Evolutionary conservation across 2,888 invertebrate genomes (phyloP).

Genomic region (Scaptomyza tumidula): DNA sequence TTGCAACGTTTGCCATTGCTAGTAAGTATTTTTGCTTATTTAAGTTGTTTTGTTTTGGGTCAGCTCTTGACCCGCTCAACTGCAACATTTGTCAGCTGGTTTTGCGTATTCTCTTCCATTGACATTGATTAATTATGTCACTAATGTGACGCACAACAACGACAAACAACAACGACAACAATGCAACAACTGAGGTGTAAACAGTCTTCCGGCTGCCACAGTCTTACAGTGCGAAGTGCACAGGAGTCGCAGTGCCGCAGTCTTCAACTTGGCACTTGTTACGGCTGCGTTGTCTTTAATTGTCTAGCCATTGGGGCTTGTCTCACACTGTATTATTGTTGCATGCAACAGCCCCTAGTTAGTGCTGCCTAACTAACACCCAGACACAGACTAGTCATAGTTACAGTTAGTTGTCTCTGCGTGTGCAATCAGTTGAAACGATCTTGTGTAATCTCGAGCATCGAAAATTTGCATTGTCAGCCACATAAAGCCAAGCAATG

Average conservation of each 20-base stretch:
- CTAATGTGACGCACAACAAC: slow-evolving; percentile 22
- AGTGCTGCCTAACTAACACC: slow-evolving; percentile 21
- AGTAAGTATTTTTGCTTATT: slow-evolving; percentile 66
- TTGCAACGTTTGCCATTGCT: slow-evolving; percentile 70
- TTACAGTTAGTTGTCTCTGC: neutral
- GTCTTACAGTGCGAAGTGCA: slow-evolving; percentile 43
- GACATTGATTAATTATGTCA: slow-evolving; percentile 78
- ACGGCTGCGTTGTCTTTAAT: slow-evolving; percentile 53
- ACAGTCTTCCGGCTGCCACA: slow-evolving; percentile 72
- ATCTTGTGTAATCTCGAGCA: slow-evolving; percentile 56
- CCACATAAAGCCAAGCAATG: slow-evolving; percentile 44
- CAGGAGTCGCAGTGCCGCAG: slow-evolving; percentile 26
- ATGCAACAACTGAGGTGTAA: slow-evolving; percentile 63
- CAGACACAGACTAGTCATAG: neutral
- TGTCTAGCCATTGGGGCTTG: slow-evolving; percentile 44
- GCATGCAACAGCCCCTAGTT: slow-evolving; percentile 55
- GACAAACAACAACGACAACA: slow-evolving; percentile 14
- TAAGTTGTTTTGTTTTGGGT: slow-evolving; percentile 22
- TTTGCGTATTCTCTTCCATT: slow-evolving; percentile 23
- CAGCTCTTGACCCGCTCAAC: slow-evolving; percentile 54
- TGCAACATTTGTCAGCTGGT: slow-evolving; percentile 22
- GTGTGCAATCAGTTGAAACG: slow-evolving; percentile 26
- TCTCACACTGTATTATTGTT: slow-evolving; percentile 16
- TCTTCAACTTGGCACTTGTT: slow-evolving; percentile 72
- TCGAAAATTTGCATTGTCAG: slow-evolving; percentile 57